These are phyloP conservation scores for Mya arenaria DNA, from an alignment of 1,140 invertebrate genomes.

Conservation along the genomic window DNA sequence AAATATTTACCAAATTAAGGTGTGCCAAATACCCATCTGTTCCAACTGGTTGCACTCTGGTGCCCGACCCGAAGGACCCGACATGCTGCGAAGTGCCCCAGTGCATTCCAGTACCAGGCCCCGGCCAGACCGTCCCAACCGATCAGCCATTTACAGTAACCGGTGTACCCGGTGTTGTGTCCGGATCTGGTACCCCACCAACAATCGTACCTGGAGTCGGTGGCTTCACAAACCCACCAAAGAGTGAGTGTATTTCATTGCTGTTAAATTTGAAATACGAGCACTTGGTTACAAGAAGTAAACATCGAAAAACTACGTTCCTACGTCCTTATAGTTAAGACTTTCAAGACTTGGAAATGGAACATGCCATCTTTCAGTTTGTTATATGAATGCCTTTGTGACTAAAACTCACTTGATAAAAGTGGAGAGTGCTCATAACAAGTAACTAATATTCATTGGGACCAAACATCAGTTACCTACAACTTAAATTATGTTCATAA, in stretches of 20 bases:
- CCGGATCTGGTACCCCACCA: conserved; percentile 53
- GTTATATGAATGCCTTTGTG: no score
- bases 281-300: no score
- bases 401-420: no score
- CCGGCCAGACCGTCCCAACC: conserved; percentile 61
- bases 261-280: not conserved
- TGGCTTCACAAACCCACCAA: conserved; percentile 33
- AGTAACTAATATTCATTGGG: no score
- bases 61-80: conserved; percentile 69
- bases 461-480: no score
- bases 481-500: no score
- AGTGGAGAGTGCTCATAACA: no score
- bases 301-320: no score
- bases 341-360: no score
- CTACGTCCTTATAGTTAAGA: no score
- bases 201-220: conserved; percentile 17
- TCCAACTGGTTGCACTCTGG: conserved; percentile 63
- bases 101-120: conserved; percentile 64
- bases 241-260: conserved; percentile 14
- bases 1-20: no score
- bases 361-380: no score
- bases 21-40: conserved; percentile 67
- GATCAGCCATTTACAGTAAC: conserved; percentile 51
- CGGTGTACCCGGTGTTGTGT: conserved; percentile 63
- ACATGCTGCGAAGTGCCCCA: conserved; percentile 68